Base-by-base conservation (phyloP, 1,140 invertebrate species). In the Eueides isabella region DNA sequence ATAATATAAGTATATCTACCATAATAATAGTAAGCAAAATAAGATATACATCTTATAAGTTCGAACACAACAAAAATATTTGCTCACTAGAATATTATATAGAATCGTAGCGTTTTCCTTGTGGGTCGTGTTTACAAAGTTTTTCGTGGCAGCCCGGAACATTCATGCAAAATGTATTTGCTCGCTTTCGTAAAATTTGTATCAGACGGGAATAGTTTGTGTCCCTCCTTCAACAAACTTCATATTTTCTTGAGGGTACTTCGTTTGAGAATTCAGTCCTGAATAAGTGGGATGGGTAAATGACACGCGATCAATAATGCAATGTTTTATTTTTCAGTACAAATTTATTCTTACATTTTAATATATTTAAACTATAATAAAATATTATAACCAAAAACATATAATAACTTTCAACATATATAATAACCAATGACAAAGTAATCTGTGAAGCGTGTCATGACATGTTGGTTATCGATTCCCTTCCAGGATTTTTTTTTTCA, bases 141-240 rank as follows among this genome's bases (percentile, higher is more conserved):
- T 83, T 77, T 80, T 76, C 68, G 67, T 63, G 63, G 67, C 35
- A 67, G 55, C 67, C 71, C 69, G 70, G 77, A 80, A 77, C 72
- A 74, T 80, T 90, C 87, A 87, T 91, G 84, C 85, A 91, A 91
- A 89, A 89, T 91, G 83, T 89, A 91, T 87, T 81, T 65, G 78
- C 77, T 71, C 75, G 77, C 77, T 81, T 83, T 81, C 87, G 81
- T 89, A 81, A 89, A 90, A 90, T 87, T 89, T 90, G 87, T 90
- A 88, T 88, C 77, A 83, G 80, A 84, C 72, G 84, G 78, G 79
- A 83, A 89, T 89, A 89, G 85, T 91, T 88, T 80, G 70, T 72
- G 76, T 78, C 80, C 83, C 83, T 82, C 66, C 77, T 75, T 83
- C 61, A 44, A 80, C 79, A 76, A 76, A 79, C 82, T 83, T 84